phyloP scores from a whole-genome alignment of 2,113 vertebrate species.

The Peromyscus californicus region DNA sequence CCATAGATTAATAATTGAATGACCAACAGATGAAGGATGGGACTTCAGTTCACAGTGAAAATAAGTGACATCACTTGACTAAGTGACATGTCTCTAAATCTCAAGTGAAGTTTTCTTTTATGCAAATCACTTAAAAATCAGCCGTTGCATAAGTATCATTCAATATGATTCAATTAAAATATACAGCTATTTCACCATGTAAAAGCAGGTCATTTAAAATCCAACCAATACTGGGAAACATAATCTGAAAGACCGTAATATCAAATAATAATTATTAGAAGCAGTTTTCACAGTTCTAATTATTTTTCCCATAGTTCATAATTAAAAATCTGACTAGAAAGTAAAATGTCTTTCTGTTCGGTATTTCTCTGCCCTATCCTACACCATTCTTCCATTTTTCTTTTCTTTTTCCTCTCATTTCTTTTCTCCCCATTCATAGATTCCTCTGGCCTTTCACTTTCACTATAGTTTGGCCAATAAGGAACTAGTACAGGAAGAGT shows the following conservation, averaged over 20 bases:
- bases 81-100: not conserved
- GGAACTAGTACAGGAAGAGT: not conserved
- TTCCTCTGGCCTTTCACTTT: not conserved
- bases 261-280: constrained; percentile 21
- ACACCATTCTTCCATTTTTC: rapidly evolving
- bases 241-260: not conserved
- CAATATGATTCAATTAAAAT: not conserved
- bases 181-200: not conserved
- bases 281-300: not conserved
- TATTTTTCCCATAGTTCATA: not conserved
- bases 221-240: not conserved
- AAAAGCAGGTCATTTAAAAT: not conserved
- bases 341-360: not conserved
- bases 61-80: not conserved
- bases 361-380: not conserved
- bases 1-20: constrained; percentile 32
- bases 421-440: not conserved
- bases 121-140: not conserved
- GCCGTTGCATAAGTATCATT: not conserved
- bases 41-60: not conserved
- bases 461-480: not conserved
- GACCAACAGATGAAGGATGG: not conserved
- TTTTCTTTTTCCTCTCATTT: not conserved
- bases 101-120: not conserved
- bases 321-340: not conserved